These are phyloP conservation scores for Acyrthosiphon pisum DNA, from an alignment of 1,140 invertebrate genomes.

Conservation along the genomic window DNA sequence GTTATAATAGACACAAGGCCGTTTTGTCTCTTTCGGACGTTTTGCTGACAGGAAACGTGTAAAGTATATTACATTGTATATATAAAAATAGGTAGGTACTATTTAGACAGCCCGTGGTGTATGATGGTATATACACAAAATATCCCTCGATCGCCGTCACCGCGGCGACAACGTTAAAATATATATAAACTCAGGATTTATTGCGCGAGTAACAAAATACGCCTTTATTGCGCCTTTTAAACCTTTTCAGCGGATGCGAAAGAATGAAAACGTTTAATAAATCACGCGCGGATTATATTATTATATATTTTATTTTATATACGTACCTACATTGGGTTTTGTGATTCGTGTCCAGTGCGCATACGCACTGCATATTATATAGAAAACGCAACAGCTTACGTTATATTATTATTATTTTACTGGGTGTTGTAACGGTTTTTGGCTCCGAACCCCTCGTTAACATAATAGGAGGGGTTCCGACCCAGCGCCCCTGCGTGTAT, in stretches of 20 bases:
- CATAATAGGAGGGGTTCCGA: conserved; percentile 51
- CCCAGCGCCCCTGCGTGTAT: conserved; percentile 23
- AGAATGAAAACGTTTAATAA: conserved; percentile 54
- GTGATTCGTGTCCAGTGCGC: conserved; percentile 9
- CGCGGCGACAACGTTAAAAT: background rate
- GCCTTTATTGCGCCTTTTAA: conserved; percentile 32
- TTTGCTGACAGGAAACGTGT: conserved; percentile 28
- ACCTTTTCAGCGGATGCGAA: conserved; percentile 43
- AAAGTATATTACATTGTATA: background rate
- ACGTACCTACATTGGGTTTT: background rate
- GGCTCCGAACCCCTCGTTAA: conserved; percentile 51
- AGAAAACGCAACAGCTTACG: conserved; percentile 49
- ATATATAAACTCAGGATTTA: background rate
- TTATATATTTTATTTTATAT: background rate
- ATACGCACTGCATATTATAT: background rate
- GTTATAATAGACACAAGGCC: background rate
- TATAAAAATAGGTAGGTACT: background rate
- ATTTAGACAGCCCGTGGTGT: conserved; percentile 15
- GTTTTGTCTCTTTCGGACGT: conserved; percentile 20
- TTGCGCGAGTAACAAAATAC: conserved; percentile 19
- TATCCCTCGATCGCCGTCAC: no score
- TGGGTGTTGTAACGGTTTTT: conserved; percentile 55
- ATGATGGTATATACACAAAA: background rate
- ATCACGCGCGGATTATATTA: conserved; percentile 51
- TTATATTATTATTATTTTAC: conserved; percentile 53